These are phyloP conservation scores for Trinectes maculatus DNA, from an alignment of 2,113 vertebrate species.

Conservation along the genomic window DNA sequence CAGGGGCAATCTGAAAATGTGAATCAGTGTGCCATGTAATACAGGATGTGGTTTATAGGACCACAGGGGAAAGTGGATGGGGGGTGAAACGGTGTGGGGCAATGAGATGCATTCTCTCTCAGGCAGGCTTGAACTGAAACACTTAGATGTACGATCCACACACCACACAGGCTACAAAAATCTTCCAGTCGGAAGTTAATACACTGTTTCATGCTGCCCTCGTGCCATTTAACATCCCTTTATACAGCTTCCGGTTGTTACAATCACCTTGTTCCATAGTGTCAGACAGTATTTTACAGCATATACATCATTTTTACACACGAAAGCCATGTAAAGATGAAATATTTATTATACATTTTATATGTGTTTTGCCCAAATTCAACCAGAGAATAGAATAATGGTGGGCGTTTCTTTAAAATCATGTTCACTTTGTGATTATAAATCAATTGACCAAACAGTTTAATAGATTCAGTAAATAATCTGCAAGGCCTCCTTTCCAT, in stretches of 20 bases:
- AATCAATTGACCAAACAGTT: no score
- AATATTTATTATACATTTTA: no score
- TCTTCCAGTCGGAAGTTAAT: constrained; percentile 11
- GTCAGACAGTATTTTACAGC: background rate
- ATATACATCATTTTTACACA: no score
- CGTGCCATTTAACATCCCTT: background rate
- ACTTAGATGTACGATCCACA: constrained; percentile 36
- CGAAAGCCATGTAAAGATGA: no score
- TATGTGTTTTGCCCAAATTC: no score
- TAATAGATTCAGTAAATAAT: no score
- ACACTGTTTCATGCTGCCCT: constrained; percentile 9
- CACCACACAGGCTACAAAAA: constrained; percentile 8
- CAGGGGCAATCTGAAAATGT: constrained; percentile 55
- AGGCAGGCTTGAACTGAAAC: constrained; percentile 49
- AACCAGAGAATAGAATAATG: no score
- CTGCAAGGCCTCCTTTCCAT: background rate
- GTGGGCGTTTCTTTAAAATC: no score
- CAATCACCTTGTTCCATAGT: background rate
- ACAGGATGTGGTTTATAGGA: constrained; percentile 62
- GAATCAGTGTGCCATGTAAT: constrained; percentile 69
- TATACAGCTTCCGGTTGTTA: background rate
- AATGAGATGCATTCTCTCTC: constrained; percentile 32
- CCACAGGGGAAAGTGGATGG: constrained; percentile 52
- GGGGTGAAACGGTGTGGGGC: constrained; percentile 40
- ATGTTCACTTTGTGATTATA: no score